Evolutionary conservation across 1,140 invertebrate genomes (phyloP).

Genomic region (Listronotus oregonensis): DNA sequence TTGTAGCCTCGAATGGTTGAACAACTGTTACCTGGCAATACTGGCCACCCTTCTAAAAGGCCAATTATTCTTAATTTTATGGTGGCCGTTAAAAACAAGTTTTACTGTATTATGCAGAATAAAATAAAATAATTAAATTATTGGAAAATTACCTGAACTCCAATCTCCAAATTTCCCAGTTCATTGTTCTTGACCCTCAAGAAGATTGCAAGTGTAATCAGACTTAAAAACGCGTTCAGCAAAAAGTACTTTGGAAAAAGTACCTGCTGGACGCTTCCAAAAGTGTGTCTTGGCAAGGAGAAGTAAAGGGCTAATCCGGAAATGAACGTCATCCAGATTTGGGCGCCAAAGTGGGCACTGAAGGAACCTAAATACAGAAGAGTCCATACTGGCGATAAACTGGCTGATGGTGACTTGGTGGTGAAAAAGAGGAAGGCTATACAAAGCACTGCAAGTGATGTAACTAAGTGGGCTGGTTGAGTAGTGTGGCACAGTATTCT

Average conservation of each 20-base stretch:
- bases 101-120: too few relatives aligned
- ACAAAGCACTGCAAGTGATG: slow-evolving; percentile 66
- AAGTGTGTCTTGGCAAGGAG: slow-evolving; percentile 77
- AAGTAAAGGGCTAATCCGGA: slow-evolving; percentile 84
- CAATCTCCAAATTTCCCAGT: slow-evolving; percentile 39
- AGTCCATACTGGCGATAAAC: slow-evolving; percentile 56
- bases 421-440: slow-evolving; percentile 65
- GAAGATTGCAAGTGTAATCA: slow-evolving; percentile 68
- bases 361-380: slow-evolving; percentile 76
- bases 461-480: slow-evolving; percentile 76
- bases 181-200: slow-evolving; percentile 43
- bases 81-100: too few relatives aligned
- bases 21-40: too few relatives aligned
- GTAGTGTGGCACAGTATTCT: slow-evolving; percentile 72
- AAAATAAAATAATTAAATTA: too few relatives aligned
- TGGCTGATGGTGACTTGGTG: slow-evolving; percentile 55
- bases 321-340: slow-evolving; percentile 89
- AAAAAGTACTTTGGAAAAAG: slow-evolving; percentile 86
- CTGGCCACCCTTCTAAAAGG: too few relatives aligned
- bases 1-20: too few relatives aligned
- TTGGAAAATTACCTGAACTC: slow-evolving; percentile 47
- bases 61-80: too few relatives aligned
- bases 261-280: slow-evolving; percentile 80
- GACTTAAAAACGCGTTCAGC: slow-evolving; percentile 73
- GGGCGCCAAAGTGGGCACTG: slow-evolving; percentile 77